Evolutionary conservation across 2,113 vertebrate species (phyloP).

Genomic region (Laterallus jamaicensis): DNA sequence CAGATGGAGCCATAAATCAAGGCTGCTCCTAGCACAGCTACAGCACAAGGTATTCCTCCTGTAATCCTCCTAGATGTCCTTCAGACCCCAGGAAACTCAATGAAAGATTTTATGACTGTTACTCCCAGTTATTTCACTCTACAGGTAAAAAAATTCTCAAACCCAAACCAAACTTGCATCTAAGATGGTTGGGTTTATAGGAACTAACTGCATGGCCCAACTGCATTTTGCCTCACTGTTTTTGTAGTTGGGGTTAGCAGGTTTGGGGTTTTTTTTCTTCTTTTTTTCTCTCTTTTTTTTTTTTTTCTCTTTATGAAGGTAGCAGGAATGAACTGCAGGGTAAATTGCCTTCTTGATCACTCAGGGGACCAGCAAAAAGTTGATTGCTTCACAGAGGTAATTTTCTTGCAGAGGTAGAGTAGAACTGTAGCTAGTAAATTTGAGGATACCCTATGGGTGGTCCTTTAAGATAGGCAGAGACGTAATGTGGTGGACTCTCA

Average conservation of each 20-base stretch:
- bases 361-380: slow-evolving; percentile 39
- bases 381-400: neutral
- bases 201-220: neutral
- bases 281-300: rapidly evolving
- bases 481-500: rapidly evolving
- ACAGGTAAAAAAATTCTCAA: neutral
- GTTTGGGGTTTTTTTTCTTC: rapidly evolving
- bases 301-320: neutral
- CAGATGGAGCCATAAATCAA: neutral
- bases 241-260: neutral
- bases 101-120: slow-evolving; percentile 27
- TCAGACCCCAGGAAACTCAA: neutral
- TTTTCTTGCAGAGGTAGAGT: neutral
- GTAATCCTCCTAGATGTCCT: neutral
- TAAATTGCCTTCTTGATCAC: neutral
- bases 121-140: neutral
- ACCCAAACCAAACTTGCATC: neutral
- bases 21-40: neutral
- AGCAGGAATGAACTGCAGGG: neutral
- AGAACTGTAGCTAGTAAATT: slow-evolving; percentile 9
- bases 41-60: neutral
- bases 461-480: neutral
- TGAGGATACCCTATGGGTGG: neutral
- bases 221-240: neutral
- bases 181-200: neutral